These are phyloP conservation scores for Podarcis cretensis DNA, from an alignment of 2,113 vertebrate species.

Conservation along the genomic window DNA sequence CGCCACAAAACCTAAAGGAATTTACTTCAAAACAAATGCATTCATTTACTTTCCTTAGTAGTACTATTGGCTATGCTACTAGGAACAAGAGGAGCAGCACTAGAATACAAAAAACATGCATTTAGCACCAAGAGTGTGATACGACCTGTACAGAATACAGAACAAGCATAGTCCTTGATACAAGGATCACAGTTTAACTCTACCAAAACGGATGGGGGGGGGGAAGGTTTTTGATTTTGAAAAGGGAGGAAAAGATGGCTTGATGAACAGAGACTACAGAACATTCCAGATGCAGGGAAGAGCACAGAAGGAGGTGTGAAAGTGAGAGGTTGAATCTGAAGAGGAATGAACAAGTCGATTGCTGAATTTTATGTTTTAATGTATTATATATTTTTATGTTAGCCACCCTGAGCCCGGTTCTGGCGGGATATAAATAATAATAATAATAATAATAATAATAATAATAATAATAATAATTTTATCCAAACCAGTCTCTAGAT, in stretches of 20 bases:
- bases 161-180: neutral
- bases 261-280: too few relatives aligned
- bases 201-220: too few relatives aligned
- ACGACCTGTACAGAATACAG: neutral
- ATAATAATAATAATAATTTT: too few relatives aligned
- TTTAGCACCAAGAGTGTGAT: neutral
- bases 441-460: too few relatives aligned
- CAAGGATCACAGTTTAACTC: neutral
- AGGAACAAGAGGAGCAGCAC: neutral
- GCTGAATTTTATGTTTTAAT: too few relatives aligned
- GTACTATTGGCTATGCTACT: neutral
- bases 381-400: too few relatives aligned
- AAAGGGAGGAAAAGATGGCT: too few relatives aligned
- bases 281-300: neutral
- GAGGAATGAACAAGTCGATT: too few relatives aligned
- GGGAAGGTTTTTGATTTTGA: too few relatives aligned
- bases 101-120: neutral
- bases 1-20: neutral
- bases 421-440: too few relatives aligned
- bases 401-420: too few relatives aligned
- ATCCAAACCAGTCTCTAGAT: neutral
- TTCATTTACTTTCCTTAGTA: neutral
- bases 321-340: neutral
- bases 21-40: neutral
- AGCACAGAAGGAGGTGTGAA: neutral